phyloP scores from a whole-genome alignment of 2,888 invertebrate species.

The Platerodrilus igneus region DNA sequence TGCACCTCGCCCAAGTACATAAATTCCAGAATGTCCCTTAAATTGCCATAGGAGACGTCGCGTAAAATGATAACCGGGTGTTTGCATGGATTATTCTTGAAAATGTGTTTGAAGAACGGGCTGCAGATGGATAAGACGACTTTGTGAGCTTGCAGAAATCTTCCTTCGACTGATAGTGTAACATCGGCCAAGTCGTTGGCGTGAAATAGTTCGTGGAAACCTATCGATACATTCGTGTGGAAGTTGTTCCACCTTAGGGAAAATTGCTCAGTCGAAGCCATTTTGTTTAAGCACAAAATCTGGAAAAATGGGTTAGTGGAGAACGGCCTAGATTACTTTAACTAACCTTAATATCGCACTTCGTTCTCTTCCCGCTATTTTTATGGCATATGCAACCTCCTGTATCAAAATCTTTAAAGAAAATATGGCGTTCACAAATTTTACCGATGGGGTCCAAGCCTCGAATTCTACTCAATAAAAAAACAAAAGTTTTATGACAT shows the following conservation, averaged over 20 bases:
- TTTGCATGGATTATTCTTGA: slow-evolving; percentile 67
- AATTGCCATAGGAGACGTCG: slow-evolving; percentile 63
- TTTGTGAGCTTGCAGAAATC: slow-evolving; percentile 72
- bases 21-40: slow-evolving; percentile 66
- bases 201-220: slow-evolving; percentile 66
- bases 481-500: too few relatives aligned
- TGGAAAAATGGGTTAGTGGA: too few relatives aligned
- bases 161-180: slow-evolving; percentile 72
- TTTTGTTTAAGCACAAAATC: too few relatives aligned
- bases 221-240: slow-evolving; percentile 67
- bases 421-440: too few relatives aligned
- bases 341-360: too few relatives aligned
- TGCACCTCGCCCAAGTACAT: slow-evolving; percentile 73
- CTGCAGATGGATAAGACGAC: slow-evolving; percentile 74
- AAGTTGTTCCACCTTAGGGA: slow-evolving; percentile 77
- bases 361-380: too few relatives aligned
- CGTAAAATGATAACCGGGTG: slow-evolving; percentile 70
- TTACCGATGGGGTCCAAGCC: too few relatives aligned
- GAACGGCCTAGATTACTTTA: too few relatives aligned
- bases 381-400: too few relatives aligned
- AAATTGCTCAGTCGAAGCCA: slow-evolving; percentile 61
- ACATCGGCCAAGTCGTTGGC: slow-evolving; percentile 73
- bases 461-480: too few relatives aligned
- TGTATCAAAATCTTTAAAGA: too few relatives aligned
- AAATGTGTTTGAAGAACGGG: slow-evolving; percentile 72